Percentiles rank a stretch among this genome's conserved stretches.
Evolutionary conservation across 1,140 invertebrate species (phyloP).

Genomic region (Magallana gigas): DNA sequence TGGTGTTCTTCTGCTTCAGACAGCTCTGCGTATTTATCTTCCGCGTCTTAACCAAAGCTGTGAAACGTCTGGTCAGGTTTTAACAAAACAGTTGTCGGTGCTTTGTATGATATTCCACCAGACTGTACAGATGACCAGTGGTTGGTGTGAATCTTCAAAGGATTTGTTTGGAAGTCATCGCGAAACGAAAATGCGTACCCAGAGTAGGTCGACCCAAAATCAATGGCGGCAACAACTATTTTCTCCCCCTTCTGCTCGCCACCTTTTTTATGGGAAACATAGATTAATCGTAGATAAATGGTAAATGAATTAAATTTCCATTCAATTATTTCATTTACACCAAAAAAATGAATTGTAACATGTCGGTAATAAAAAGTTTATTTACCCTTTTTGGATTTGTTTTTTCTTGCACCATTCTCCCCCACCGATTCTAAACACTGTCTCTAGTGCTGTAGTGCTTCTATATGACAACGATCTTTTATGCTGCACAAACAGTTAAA

Average conservation of each 20-base stretch:
- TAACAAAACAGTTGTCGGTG: constrained; percentile 81
- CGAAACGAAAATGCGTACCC: constrained; percentile 40
- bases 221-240: constrained; percentile 36
- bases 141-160: constrained; percentile 33
- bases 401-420: too few relatives aligned
- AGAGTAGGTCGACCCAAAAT: constrained; percentile 41
- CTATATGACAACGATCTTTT: too few relatives aligned
- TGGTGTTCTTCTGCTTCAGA: constrained; percentile 78
- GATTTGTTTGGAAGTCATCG: constrained; percentile 38
- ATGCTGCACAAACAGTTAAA: too few relatives aligned
- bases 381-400: too few relatives aligned
- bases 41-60: constrained; percentile 82
- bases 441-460: too few relatives aligned
- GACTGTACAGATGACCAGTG: constrained; percentile 56
- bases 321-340: too few relatives aligned
- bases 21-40: constrained; percentile 82
- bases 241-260: constrained; percentile 1
- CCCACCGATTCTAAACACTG: too few relatives aligned
- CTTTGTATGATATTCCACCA: constrained; percentile 82
- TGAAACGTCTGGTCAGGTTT: constrained; percentile 81
- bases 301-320: too few relatives aligned
- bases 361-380: too few relatives aligned
- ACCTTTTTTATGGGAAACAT: background rate
- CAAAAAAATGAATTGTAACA: too few relatives aligned
- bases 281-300: too few relatives aligned